Evolutionary conservation across 2,888 invertebrate species (phyloP).

Genomic region (Alloscopus bannaensis): DNA sequence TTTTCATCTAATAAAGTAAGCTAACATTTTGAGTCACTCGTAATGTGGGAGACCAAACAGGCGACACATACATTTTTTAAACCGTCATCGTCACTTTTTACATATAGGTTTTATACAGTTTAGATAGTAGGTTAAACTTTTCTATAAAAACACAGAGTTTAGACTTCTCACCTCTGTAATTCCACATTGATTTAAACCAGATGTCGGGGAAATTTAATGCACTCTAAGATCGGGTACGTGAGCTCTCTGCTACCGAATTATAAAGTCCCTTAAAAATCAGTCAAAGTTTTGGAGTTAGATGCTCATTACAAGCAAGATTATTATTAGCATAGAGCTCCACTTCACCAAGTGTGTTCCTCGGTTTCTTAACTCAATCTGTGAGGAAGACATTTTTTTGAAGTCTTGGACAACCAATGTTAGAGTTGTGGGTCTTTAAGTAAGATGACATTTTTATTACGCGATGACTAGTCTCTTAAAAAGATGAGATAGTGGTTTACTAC

Average conservation of each 20-base stretch:
- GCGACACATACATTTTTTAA: conserved; percentile 22
- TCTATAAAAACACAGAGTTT: not conserved
- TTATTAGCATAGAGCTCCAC: too few species aligned
- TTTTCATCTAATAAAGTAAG: conserved; percentile 47
- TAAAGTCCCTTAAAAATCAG: too few species aligned
- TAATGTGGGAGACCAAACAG: conserved; percentile 29
- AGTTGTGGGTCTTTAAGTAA: conserved; percentile 43
- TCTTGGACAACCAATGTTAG: too few species aligned
- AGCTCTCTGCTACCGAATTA: too few species aligned
- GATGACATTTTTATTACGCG: conserved; percentile 50
- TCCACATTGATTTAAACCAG: conserved; percentile 44
- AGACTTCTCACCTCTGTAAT: conserved; percentile 5
- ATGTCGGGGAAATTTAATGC: conserved; percentile 48
- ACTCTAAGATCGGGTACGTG: too few species aligned
- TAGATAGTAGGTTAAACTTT: not conserved
- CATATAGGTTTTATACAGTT: not conserved
- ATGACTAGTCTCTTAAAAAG: conserved; percentile 48
- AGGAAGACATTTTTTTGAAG: too few species aligned
- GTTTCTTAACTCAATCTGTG: too few species aligned
- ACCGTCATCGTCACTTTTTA: conserved; percentile 27
- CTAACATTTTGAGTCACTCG: conserved; percentile 43
- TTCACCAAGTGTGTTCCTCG: too few species aligned
- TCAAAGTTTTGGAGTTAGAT: too few species aligned
- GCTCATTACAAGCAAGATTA: too few species aligned
- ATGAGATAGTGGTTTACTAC: conserved; percentile 44